These are phyloP conservation scores for Cataglyphis livida DNA, from an alignment of 2,888 invertebrate species.

Conservation along the genomic window DNA sequence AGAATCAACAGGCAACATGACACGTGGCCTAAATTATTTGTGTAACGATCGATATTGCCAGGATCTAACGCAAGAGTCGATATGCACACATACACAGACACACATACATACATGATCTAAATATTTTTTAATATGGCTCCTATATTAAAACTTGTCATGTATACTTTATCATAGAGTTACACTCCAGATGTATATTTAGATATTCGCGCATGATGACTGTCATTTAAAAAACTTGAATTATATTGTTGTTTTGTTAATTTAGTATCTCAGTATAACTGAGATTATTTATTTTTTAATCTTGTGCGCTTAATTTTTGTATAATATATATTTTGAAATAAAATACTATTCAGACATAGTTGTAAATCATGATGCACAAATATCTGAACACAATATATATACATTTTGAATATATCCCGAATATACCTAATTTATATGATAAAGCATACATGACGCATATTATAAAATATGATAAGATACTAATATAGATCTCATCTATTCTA, in stretches of 20 bases:
- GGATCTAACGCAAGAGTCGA: neutral
- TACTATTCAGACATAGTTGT: neutral
- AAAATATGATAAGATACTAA: constrained; percentile 2
- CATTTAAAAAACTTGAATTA: neutral
- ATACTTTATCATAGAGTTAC: constrained; percentile 38
- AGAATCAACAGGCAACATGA: constrained; percentile 70
- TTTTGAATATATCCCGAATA: neutral
- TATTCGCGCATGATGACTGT: neutral
- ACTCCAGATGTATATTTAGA: neutral
- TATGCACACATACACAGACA: neutral
- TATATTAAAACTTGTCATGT: constrained; percentile 41
- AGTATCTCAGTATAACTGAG: neutral
- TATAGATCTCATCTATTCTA: neutral
- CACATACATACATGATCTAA: constrained; percentile 32
- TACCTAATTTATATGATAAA: neutral
- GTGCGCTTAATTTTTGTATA: neutral
- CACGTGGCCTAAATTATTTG: constrained; percentile 33
- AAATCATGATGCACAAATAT: neutral
- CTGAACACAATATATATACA: neutral
- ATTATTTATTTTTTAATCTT: neutral
- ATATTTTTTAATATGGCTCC: constrained; percentile 67
- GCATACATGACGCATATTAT: constrained; percentile 6
- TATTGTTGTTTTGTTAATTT: neutral
- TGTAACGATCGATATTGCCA: constrained; percentile 16
- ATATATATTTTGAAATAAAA: neutral